Evolutionary conservation across 1,140 invertebrate species (phyloP).

Genomic region (Coelopa frigida): DNA sequence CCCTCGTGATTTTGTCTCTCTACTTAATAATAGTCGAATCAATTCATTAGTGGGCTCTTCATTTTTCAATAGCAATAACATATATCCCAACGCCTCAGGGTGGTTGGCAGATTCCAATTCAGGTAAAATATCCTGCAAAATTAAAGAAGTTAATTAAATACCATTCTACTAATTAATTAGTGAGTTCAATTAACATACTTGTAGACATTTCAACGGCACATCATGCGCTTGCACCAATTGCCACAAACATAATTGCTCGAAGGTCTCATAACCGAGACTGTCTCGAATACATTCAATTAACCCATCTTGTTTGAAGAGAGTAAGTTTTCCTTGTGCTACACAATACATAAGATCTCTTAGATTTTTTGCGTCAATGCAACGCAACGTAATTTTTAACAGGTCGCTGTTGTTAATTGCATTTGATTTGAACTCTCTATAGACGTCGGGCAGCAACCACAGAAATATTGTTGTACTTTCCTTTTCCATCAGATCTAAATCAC

Average conservation of each 20-base stretch:
- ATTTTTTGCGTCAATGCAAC: constrained; percentile 80
- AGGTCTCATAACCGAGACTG: constrained; percentile 90
- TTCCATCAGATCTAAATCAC: constrained; percentile 72
- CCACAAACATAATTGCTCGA: constrained; percentile 95
- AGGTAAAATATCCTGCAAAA: constrained; percentile 57
- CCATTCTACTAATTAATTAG: too few relatives aligned
- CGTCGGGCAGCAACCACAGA: constrained; percentile 83
- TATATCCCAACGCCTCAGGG: constrained; percentile 85
- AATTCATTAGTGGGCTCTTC: constrained; percentile 84
- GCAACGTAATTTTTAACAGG: constrained; percentile 78
- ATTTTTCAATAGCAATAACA: constrained; percentile 83
- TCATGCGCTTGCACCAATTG: constrained; percentile 88
- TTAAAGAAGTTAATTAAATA: background rate
- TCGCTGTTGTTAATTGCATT: constrained; percentile 78
- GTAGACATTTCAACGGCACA: constrained; percentile 79
- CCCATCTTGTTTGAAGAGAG: constrained; percentile 71
- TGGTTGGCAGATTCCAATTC: constrained; percentile 82
- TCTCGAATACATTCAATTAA: constrained; percentile 65
- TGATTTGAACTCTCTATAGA: constrained; percentile 84
- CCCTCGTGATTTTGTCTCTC: constrained; percentile 63
- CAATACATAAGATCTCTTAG: constrained; percentile 83
- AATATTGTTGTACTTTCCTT: constrained; percentile 80
- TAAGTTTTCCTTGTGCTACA: constrained; percentile 80
- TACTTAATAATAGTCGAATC: constrained; percentile 72
- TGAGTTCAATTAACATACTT: too few relatives aligned